These are phyloP conservation scores for Syngnathus floridae DNA, from an alignment of 2,113 vertebrate species.

Conservation along the genomic window DNA sequence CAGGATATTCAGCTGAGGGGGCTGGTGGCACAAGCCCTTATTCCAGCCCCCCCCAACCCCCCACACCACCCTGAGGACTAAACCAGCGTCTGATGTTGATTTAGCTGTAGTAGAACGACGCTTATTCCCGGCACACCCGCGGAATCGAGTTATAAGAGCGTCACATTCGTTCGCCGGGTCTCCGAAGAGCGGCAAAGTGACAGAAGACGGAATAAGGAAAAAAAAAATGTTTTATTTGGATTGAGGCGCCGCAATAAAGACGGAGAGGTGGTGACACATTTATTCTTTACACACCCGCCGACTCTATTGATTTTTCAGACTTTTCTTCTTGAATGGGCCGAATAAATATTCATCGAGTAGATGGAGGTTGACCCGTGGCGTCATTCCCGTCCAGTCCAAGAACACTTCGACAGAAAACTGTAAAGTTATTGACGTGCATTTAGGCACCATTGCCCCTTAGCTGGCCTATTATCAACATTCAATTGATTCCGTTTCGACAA, in stretches of 20 bases:
- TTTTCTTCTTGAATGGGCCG: conserved; percentile 1
- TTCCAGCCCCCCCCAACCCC: not conserved
- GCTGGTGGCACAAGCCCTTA: conserved; percentile 26
- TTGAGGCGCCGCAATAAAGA: conserved; percentile 17
- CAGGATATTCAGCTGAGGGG: conserved; percentile 50
- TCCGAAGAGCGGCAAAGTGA: conserved; percentile 38
- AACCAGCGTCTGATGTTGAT: conserved; percentile 69
- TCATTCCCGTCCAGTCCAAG: not conserved
- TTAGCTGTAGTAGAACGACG: conserved; percentile 57
- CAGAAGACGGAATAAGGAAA: conserved; percentile 12
- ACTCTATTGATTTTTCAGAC: conserved; percentile 1
- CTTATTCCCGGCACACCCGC: conserved; percentile 58
- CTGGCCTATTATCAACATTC: not conserved
- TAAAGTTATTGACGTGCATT: not conserved
- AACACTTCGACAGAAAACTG: not conserved
- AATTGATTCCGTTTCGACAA: not conserved
- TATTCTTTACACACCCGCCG: not conserved
- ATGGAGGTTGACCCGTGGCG: not conserved
- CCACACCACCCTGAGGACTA: conserved; percentile 37
- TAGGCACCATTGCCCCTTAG: not conserved
- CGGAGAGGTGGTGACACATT: conserved; percentile 20
- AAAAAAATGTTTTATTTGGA: conserved; percentile 28
- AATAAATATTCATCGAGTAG: not conserved
- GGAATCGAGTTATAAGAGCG: conserved; percentile 64
- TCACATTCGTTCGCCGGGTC: conserved; percentile 64